A percentile compares a stretch with the other conserved stretches of the same genome.
Evolutionary conservation across 2,113 vertebrate species (phyloP).

Genomic region (Callithrix jacchus): DNA sequence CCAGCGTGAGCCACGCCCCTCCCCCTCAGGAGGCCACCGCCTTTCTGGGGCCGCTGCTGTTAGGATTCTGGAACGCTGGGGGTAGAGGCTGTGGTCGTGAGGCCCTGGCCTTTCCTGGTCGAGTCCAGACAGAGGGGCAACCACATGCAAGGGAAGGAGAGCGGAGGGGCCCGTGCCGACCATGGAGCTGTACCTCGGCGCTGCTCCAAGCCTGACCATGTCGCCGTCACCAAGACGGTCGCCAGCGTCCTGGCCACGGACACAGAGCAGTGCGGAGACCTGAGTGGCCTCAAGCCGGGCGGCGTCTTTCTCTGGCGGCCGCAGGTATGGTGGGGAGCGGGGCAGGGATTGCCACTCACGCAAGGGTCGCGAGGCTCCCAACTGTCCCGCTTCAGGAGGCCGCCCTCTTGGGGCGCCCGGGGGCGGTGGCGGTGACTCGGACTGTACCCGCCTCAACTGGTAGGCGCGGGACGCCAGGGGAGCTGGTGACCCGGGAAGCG

Average conservation of each 20-base stretch:
- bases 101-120: not conserved
- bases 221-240: slow-evolving; percentile 10
- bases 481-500: accelerated
- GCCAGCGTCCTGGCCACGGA: not conserved
- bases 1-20: accelerated
- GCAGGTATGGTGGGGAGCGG: not conserved
- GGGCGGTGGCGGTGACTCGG: accelerated
- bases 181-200: slow-evolving; percentile 72
- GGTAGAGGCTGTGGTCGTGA: not conserved
- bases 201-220: slow-evolving; percentile 58
- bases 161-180: not conserved
- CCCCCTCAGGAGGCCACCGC: not conserved
- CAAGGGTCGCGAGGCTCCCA: accelerated
- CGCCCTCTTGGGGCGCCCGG: accelerated
- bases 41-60: accelerated
- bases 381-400: not conserved
- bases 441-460: accelerated
- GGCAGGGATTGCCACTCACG: accelerated
- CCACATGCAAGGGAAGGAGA: not conserved
- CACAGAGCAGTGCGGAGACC: slow-evolving; percentile 40
- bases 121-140: not conserved
- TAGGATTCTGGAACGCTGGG: not conserved
- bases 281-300: not conserved
- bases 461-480: accelerated
- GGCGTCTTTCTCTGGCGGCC: accelerated